Conservation (phyloP, 2,888 invertebrate genomes). For the Anthrax anthrax region DNA sequence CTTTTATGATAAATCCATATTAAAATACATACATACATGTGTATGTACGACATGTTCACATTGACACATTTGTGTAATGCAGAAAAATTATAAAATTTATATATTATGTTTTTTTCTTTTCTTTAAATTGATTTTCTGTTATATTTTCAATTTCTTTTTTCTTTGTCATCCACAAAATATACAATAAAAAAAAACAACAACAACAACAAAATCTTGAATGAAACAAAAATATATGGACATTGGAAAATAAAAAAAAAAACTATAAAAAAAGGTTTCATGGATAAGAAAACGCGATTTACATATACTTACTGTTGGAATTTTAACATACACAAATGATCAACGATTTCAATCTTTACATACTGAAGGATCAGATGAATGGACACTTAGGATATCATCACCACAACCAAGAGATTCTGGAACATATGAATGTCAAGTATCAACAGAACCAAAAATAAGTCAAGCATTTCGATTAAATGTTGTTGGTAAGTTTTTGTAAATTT, state of each 20-base stretch:
- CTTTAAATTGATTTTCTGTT: not conserved
- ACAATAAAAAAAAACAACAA: too few relatives aligned
- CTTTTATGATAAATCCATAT: too few relatives aligned
- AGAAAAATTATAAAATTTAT: too few relatives aligned
- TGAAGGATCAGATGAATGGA: constrained; percentile 57
- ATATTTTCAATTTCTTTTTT: constrained; percentile 1
- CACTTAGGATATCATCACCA: constrained; percentile 49
- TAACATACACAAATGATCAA: constrained; percentile 57
- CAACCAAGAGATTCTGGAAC: constrained; percentile 51
- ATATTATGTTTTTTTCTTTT: too few relatives aligned
- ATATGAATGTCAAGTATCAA: constrained; percentile 63
- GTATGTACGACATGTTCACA: too few relatives aligned
- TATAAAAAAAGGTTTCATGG: constrained; percentile 54
- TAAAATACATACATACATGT: too few relatives aligned
- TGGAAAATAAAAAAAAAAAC: too few relatives aligned
- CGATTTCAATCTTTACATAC: constrained; percentile 54
- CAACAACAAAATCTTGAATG: too few relatives aligned
- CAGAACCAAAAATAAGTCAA: constrained; percentile 60
- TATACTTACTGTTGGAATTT: constrained; percentile 54
- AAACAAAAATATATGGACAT: not conserved
- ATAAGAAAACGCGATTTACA: constrained; percentile 68
- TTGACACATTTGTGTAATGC: too few relatives aligned
- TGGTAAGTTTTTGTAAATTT: too few relatives aligned
- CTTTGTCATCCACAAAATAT: not conserved
- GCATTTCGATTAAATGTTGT: constrained; percentile 55